Evolutionary conservation across 2,113 vertebrate species (phyloP), one percentile per base, ranked within the genome.

Genomic region (Caloenas nicobarica): DNA sequence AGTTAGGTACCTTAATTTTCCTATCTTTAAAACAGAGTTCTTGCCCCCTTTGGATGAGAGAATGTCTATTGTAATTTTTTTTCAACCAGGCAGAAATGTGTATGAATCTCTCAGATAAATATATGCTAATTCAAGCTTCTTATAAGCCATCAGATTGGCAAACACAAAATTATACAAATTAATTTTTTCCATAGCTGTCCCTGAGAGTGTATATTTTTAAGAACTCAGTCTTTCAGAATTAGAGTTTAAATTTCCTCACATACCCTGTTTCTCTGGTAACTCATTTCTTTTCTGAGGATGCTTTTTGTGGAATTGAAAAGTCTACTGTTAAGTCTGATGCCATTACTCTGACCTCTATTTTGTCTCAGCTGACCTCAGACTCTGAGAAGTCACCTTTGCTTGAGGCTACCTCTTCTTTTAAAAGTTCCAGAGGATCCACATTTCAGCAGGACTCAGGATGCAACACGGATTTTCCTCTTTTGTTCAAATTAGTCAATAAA

Each of bases 271-370:
- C 23, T 94, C 56, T 60, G 53, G 73, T 1, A 1, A 81, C 29
- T 86, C 54, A 79, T 85, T 96, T 92, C 19, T 89, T 83, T 25
- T 88, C 78, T 51, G 74, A 50, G 74, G 79, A 94, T 57, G 5
- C 36, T 84, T 96, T 83, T 83, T 77, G 14, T 19, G 44, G 86
- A 81, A 82, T 54, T 89, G 78, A 88, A 94, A 91, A 64, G 86
- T 89, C 81, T 89, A 50, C 71, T 60, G 64, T 90, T 93, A 83
- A 94, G 50, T 86, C 61, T 71, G 62, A 84, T 5, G 10, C 24
- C 89, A 86, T 93, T 86, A 62, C 58, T 88, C 42, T 53, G 72
- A 97, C 88, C 91, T 96, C 91, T 96, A 34, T 94, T 96, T 96
- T 95, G 93, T 96, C 50, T 96, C 81, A 78, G 66, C 77, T 95